These are phyloP conservation scores for Torymus aiolomorphi DNA, from an alignment of 2,888 invertebrate genomes.

Conservation along the genomic window DNA sequence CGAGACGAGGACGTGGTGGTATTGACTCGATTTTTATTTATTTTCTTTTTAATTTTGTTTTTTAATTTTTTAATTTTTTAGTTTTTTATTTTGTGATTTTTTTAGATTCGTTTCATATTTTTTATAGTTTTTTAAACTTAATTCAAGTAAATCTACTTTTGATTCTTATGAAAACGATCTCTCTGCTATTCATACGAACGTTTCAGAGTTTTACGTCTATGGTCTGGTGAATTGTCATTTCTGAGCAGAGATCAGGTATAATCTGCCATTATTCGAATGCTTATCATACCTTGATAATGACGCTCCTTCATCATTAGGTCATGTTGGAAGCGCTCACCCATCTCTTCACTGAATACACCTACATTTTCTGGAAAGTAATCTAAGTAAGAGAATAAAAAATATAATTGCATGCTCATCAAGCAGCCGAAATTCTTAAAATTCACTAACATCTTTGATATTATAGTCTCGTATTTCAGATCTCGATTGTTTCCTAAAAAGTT, in stretches of 20 bases:
- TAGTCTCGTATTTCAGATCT: not conserved
- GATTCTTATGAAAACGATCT: not conserved
- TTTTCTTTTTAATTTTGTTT: no score
- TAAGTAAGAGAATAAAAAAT: constrained; percentile 63
- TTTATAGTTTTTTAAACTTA: no score
- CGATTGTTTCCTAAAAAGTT: not conserved
- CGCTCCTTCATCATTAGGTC: constrained; percentile 66
- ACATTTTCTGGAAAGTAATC: constrained; percentile 66
- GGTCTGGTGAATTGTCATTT: constrained; percentile 3
- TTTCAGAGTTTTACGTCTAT: not conserved
- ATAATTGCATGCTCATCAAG: constrained; percentile 63
- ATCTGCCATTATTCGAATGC: constrained; percentile 63
- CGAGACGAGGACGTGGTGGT: no score
- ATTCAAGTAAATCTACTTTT: no score
- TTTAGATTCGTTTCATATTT: no score
- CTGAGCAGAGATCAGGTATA: constrained; percentile 65
- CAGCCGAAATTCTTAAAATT: constrained; percentile 55
- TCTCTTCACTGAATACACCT: constrained; percentile 65
- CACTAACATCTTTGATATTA: constrained; percentile 37
- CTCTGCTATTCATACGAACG: not conserved
- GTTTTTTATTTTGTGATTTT: no score
- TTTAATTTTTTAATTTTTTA: no score
- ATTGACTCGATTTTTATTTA: no score
- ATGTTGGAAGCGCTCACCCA: constrained; percentile 67
- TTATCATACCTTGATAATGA: constrained; percentile 66